Base-by-base conservation (phyloP, 2,888 invertebrate species). In the Lasioglossum morio region DNA sequence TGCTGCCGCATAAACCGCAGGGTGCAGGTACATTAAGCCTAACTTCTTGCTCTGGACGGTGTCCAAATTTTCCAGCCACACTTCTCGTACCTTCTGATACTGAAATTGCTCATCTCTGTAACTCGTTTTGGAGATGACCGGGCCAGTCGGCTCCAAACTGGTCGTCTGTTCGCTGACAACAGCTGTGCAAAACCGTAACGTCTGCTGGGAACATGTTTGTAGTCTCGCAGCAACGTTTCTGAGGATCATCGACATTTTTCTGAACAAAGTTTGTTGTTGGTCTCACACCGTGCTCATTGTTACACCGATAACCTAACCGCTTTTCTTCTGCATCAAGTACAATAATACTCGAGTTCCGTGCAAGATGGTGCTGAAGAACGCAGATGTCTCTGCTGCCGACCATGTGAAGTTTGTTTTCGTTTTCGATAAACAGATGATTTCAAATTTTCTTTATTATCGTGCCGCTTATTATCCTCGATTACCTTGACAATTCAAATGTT, bases 1-100 rank as follows among this genome's bases (percentile, higher is more conserved):
- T 91, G 97, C 96, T 0, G 96, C 96, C 0, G 97, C 98, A 95
- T 98, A 99, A 14, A 99, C 96, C 86, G 97, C 97, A 0, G 99
- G 99, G 96, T 99, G 99, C 63, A 99, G 95, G 94, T 98, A 97
- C 53, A 99, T 96, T 1, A 99, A 95, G 0, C 98, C 98, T n/a
- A 98, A 93, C 95, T 98, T 98, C 85, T 97, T 96, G 92, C 97
- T 98, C 87, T 97, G 96, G 30, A 97, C 95, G 0, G 97, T 97
- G 93, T 98, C 97, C 66, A 98, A 94, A 95, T 97, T 98, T 94
- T 98, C 98, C 69, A 99, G 96, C 98, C 98, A 99, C 75, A 97
- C 98, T 95, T 98, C 97, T 16, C 98, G 96, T 0, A 97, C 96
- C 92, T 96, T 96, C 40, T 96, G 95, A 88, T 96, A 97, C 12